phyloP scores from a whole-genome alignment of 2,888 invertebrate genomes.

The Chaitophorus viminalis region DNA sequence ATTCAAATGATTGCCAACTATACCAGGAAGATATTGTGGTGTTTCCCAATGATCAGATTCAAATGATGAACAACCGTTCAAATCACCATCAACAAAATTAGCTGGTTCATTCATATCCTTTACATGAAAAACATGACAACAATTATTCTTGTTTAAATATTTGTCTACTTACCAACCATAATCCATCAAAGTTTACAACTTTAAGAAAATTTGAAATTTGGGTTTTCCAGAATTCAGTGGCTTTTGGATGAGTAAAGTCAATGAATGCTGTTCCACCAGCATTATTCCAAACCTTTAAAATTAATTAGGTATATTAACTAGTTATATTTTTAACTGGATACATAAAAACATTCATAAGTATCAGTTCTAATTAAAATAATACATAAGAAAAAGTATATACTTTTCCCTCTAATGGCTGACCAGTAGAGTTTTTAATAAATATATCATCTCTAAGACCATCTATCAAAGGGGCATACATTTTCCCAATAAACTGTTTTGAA shows the following conservation, averaged over 20 bases:
- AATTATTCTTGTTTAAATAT: too few relatives aligned
- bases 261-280: constrained; percentile 76
- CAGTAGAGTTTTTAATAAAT: constrained; percentile 77
- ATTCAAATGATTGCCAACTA: constrained; percentile 72
- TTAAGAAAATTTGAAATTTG: constrained; percentile 77
- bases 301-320: not conserved
- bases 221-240: constrained; percentile 77
- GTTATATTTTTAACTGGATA: not conserved
- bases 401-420: constrained; percentile 77
- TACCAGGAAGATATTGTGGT: constrained; percentile 77
- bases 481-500: constrained; percentile 74
- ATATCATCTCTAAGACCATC: constrained; percentile 77
- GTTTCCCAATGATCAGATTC: constrained; percentile 72
- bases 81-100: constrained; percentile 78
- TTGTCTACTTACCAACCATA: constrained; percentile 79
- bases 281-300: constrained; percentile 63
- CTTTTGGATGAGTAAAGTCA: constrained; percentile 82
- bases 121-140: not conserved
- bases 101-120: constrained; percentile 91
- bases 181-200: constrained; percentile 78
- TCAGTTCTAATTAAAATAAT: not conserved
- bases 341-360: not conserved
- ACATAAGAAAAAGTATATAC: constrained; percentile 18
- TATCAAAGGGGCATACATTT: constrained; percentile 78
- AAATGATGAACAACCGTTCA: constrained; percentile 67